Conservation (phyloP, 30 jellyfish, hydroid and myxozoan genomes). For the Catostylus mosaicus region DNA sequence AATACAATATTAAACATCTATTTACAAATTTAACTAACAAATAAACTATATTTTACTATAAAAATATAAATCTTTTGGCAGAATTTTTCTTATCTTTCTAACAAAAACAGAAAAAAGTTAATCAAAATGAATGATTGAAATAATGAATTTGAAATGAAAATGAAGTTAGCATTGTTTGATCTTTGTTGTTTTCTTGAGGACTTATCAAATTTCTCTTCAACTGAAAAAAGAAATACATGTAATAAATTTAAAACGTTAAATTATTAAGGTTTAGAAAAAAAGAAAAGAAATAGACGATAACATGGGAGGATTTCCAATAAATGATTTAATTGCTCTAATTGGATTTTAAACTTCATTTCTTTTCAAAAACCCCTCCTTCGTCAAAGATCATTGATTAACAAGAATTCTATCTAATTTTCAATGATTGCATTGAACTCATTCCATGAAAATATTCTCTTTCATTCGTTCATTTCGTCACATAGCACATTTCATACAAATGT, state of each 20-base stretch:
- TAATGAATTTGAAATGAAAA: not conserved
- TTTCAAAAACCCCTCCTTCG: no score
- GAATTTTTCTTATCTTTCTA: not conserved
- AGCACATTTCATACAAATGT: no score
- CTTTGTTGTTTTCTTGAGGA: not conserved
- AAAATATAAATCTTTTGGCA: not conserved
- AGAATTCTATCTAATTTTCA: no score
- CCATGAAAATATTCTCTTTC: no score
- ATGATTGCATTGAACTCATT: no score
- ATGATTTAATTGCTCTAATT: no score
- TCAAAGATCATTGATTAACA: no score
- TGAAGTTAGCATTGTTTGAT: not conserved
- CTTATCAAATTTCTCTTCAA: not conserved
- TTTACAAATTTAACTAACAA: not conserved
- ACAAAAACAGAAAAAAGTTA: not conserved
- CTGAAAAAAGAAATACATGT: not conserved
- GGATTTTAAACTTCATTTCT: no score
- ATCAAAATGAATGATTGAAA: not conserved
- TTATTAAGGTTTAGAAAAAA: not conserved
- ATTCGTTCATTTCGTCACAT: no score
- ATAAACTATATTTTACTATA: not conserved
- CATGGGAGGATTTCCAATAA: no score
- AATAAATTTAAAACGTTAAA: not conserved
- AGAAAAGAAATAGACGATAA: no score
- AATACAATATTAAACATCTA: not conserved